These are phyloP conservation scores for Ptychadena robeensis DNA, from an alignment of 2,797 vertebrate genomes.

Conservation along the genomic window DNA sequence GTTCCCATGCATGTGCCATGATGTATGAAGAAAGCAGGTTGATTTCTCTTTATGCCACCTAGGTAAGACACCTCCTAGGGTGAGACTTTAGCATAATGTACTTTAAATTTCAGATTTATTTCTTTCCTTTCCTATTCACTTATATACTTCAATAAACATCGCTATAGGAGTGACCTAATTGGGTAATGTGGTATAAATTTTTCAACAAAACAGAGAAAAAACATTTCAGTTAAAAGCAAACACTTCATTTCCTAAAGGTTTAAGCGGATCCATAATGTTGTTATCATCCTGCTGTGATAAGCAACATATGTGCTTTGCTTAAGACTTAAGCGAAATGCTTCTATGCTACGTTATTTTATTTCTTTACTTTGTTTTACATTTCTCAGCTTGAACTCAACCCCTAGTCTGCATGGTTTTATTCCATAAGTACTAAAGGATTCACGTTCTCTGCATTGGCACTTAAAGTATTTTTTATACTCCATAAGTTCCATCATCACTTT, in stretches of 20 bases:
- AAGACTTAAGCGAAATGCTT: conserved; percentile 29
- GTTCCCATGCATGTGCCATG: background rate
- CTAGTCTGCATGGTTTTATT: conserved; percentile 2
- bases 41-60: background rate
- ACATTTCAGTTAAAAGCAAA: background rate
- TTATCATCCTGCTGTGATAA: conserved; percentile 14
- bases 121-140: background rate
- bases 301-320: conserved; percentile 44
- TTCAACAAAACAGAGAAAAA: background rate
- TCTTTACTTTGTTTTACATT: conserved; percentile 14
- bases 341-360: conserved; percentile 21
- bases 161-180: conserved; percentile 32
- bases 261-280: conserved; percentile 4
- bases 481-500: background rate
- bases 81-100: background rate
- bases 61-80: background rate
- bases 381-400: conserved; percentile 31
- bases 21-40: background rate
- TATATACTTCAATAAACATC: conserved; percentile 6
- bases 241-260: conserved; percentile 29
- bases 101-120: background rate
- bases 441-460: conserved; percentile 13
- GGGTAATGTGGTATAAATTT: conserved; percentile 22
- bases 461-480: conserved; percentile 1
- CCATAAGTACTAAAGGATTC: background rate